Percentiles rank a stretch among this genome's conserved stretches.
phyloP scores from a whole-genome alignment of 2,888 invertebrate genomes.

The Macaria liturata region DNA sequence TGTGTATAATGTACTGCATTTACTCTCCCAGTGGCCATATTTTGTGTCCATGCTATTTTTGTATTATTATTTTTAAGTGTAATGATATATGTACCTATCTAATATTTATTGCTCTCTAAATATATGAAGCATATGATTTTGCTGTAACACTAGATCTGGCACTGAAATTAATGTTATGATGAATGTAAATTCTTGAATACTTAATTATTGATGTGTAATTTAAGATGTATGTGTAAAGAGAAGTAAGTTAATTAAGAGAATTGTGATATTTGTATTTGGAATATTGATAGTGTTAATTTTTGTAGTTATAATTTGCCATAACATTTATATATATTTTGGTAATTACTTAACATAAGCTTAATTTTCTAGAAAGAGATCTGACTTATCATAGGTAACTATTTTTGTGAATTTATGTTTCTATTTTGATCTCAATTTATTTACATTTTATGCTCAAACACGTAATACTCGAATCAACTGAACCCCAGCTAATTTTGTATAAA shows the following conservation, averaged over 20 bases:
- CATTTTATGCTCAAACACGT: conserved; percentile 43
- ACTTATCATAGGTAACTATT: conserved; percentile 9
- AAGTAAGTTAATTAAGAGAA: conserved; percentile 72
- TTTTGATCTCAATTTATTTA: conserved; percentile 55
- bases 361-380: conserved; percentile 11
- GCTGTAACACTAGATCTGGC: conserved; percentile 53
- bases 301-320: conserved; percentile 22
- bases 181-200: conserved; percentile 70
- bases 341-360: conserved; percentile 13
- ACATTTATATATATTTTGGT: conserved; percentile 5
- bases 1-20: conserved; percentile 42
- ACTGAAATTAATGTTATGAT: conserved; percentile 48
- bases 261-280: conserved; percentile 84
- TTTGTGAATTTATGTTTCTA: conserved; percentile 23
- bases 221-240: conserved; percentile 77
- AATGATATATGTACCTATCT: neutral
- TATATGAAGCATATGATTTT: conserved; percentile 43
- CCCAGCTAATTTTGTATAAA: conserved; percentile 28
- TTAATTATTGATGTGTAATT: conserved; percentile 73
- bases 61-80: conserved; percentile 44
- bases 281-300: conserved; percentile 67
- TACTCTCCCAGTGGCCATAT: conserved; percentile 77
- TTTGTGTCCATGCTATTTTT: conserved; percentile 65
- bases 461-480: conserved; percentile 21
- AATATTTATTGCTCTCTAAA: conserved; percentile 56